Evolutionary conservation across 2,888 invertebrate species (phyloP).

Genomic region (Eupelmus urozonus): DNA sequence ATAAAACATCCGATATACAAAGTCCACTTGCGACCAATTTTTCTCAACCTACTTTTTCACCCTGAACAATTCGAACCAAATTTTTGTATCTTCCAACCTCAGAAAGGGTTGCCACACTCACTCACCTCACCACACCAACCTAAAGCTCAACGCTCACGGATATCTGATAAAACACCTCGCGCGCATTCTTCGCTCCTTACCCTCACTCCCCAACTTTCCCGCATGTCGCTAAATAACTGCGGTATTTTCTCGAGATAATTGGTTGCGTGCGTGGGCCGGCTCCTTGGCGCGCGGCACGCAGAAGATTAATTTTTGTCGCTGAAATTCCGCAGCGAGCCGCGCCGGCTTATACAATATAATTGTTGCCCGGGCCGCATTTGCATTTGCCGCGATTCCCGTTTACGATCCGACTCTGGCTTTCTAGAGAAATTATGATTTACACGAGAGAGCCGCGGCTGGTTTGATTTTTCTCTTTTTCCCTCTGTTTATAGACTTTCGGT

Average conservation of each 20-base stretch:
- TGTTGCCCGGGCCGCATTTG: slow-evolving; percentile 7
- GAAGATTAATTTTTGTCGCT: slow-evolving; percentile 66
- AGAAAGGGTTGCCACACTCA: too few species aligned
- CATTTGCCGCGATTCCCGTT: slow-evolving; percentile 21
- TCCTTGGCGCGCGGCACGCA: slow-evolving; percentile 28
- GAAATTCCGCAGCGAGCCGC: slow-evolving; percentile 62
- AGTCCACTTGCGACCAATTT: too few species aligned
- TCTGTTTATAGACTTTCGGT: background rate
- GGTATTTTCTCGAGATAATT: slow-evolving; percentile 65
- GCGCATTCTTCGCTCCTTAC: slow-evolving; percentile 37
- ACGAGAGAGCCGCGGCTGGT: background rate
- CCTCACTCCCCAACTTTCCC: slow-evolving; percentile 53
- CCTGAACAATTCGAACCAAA: too few species aligned
- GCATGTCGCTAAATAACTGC: slow-evolving; percentile 63
- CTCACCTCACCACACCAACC: too few species aligned
- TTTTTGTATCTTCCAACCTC: too few species aligned
- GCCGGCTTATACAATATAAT: slow-evolving; percentile 42
- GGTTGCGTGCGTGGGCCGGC: slow-evolving; percentile 65
- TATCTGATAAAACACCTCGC: slow-evolving; percentile 50
- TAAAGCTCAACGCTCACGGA: slow-evolving; percentile 28
- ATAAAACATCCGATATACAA: too few species aligned
- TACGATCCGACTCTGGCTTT: slow-evolving; percentile 45
- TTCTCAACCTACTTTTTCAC: too few species aligned
- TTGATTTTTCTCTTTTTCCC: slow-evolving; percentile 29
- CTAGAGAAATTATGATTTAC: slow-evolving; percentile 54